These are phyloP conservation scores for Notodonta dromedarius DNA, from an alignment of 2,888 invertebrate genomes.

Conservation along the genomic window DNA sequence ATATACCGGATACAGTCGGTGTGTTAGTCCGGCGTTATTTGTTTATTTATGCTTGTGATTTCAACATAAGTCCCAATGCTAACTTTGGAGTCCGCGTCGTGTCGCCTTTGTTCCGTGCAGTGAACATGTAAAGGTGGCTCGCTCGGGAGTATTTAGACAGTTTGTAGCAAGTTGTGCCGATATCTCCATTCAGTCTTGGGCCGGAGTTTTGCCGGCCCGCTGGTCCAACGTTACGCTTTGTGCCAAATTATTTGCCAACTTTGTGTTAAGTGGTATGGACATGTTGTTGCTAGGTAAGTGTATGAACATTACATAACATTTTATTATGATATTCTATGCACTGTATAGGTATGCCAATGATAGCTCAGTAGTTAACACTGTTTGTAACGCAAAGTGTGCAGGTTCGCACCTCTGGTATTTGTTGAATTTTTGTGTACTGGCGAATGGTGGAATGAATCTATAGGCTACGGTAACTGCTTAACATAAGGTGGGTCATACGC, in stretches of 20 bases:
- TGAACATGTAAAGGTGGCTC: slow-evolving; percentile 30
- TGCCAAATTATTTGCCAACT: slow-evolving; percentile 28
- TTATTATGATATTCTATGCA: no score
- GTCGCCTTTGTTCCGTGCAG: slow-evolving; percentile 33
- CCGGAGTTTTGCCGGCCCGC: slow-evolving; percentile 25
- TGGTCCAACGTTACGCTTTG: slow-evolving; percentile 17
- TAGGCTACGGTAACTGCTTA: no score
- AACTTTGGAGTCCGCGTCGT: slow-evolving; percentile 24
- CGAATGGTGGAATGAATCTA: no score
- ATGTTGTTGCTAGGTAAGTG: not conserved
- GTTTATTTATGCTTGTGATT: not conserved
- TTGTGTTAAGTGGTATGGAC: slow-evolving; percentile 4
- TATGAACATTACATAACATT: not conserved
- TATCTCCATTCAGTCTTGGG: slow-evolving; percentile 35
- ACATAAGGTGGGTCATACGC: no score
- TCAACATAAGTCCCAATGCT: slow-evolving; percentile 22
- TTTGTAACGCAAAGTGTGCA: no score
- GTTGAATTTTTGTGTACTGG: no score
- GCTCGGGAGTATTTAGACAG: slow-evolving; percentile 28
- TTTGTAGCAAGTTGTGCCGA: slow-evolving; percentile 35
- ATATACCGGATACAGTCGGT: no score
- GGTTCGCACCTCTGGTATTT: no score
- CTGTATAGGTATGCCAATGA: no score
- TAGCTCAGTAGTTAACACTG: no score
- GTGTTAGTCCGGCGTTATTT: no score